Base-by-base conservation (phyloP, 1,140 invertebrate genomes). In the Branchinecta lindahli region DNA sequence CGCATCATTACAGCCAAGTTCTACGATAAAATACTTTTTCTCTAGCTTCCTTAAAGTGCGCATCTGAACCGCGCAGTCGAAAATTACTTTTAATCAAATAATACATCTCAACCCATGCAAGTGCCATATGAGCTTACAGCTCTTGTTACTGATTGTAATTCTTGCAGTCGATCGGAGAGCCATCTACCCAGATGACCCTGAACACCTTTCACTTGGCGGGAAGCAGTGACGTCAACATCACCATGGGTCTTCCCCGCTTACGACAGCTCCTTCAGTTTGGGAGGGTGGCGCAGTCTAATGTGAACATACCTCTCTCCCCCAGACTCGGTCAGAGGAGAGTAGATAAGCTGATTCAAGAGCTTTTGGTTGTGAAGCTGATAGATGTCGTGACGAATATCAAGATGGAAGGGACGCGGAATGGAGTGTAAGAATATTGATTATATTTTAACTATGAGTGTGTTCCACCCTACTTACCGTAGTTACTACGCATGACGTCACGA, bases 191-290 rank as follows among this genome's bases (percentile, higher is more conserved):
- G 82, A 99, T 99, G 96, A 99, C 97, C 74, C 79, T 99, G 72
- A 99, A 99, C 76, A 99, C 97, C 46, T 99, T 99, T 80, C 97
- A 99, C 78, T 98, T 98, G 82, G 96, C 97, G 74, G 97, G 97
- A 79, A 86, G 94, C 81, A 95, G 96, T 83, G 97, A 99, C 80
- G 98, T 99, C 94, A 99, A 99, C 80, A 95, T 99, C 0, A 99
- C 97, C 0, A 82, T 99, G 0, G 96, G 92, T 84, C 98, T 98
- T 74, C 96, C 96, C 0, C 85, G 96, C 74, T 81, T 99, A 3
- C 82, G 94, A 76, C 97, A 99, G 84, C 96, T 99, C 73, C 81
- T 99, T 0, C 97, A 98, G 93, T 89, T 91, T 73, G 94, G 52
- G 12, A 61, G 18, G 18, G 52, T 61, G 18, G 52, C 18, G 12